Base-by-base conservation (phyloP, 2,113 vertebrate species). In the Chaetura pelagica region DNA sequence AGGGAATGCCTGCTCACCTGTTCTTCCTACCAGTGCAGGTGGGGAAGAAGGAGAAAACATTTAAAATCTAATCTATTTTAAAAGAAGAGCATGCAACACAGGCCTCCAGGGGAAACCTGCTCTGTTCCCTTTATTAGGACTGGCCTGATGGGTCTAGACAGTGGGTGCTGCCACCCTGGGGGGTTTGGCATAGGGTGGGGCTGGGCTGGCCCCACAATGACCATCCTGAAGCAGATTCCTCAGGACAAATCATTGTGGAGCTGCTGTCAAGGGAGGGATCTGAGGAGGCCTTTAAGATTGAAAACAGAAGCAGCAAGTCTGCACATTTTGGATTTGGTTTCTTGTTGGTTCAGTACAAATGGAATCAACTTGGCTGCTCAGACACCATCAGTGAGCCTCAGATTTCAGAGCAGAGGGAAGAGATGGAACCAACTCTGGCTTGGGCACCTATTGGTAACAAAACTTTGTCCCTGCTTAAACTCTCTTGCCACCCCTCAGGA, bases 401-500 rank as follows among this genome's bases (percentile, higher is more conserved):
- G 82, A 83, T 93, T 80, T 79, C 95, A 78, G 96, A 96, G 97
- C 44, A 52, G 92, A 97, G 95, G 40, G 91, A 86, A 93, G 94
- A 97, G 97, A 96, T 88, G 93, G 89, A 95, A 81, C 95, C 34
- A 94, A 96, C 84, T 78, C 40, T 12, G 89, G 62, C 92, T 67
- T 64, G 95, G 89, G 93, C 94, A 97, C 97, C 96, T 95, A 68
- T 38, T 7, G 93, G 84, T 79, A 89, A 95, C 73, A 87, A 80
- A 97, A 73, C 55, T 71, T 83, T 40, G 77, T 91, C 96, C 96
- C 96, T 97, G 98, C 97, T 96, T 84, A 89, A 61, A 21, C 46
- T 80, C 90, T 81, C 92, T 62, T 80, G 97, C 95, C 97, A 91
- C 97, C 97, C 97, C 97, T 98, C 98, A 97, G 95, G 98, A 98